Percentiles rank a stretch among this genome's conserved stretches.
Conservation (phyloP, 1,140 invertebrate species). For the Heliconius eleuchia region DNA sequence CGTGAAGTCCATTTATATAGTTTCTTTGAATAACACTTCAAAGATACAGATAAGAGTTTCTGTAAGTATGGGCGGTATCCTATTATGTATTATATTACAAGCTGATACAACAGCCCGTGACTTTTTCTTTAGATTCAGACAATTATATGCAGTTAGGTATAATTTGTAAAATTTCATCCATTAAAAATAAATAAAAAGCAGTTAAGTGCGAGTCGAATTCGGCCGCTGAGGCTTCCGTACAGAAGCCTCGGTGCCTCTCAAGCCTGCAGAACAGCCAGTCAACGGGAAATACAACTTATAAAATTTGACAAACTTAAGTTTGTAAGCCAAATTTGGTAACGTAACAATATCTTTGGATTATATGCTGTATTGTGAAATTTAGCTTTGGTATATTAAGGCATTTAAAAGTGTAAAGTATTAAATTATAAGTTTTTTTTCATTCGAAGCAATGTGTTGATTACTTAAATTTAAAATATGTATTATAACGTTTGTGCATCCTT, state of each 20-base stretch:
- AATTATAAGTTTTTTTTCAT: neutral
- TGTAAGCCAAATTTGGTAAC: neutral
- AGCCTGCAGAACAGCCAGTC: no score
- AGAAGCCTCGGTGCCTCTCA: no score
- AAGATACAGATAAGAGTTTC: conserved; percentile 12
- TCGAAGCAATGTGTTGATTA: no score
- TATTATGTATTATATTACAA: neutral
- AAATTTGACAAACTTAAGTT: no score
- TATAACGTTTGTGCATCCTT: no score
- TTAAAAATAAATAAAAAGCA: neutral
- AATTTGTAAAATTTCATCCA: neutral
- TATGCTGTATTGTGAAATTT: neutral
- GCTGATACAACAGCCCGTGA: neutral
- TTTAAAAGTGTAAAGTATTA: neutral
- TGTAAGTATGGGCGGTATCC: neutral
- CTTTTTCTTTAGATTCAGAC: neutral
- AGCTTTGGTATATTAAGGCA: neutral
- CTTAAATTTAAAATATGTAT: no score
- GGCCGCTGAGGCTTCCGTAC: no score
- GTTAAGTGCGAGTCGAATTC: no score
- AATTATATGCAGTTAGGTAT: neutral
- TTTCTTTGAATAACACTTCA: neutral
- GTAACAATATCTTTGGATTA: neutral
- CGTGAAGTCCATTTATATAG: conserved; percentile 10
- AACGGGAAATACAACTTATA: no score